These are phyloP conservation scores for Pogona vitticeps DNA, from an alignment of 2,113 vertebrate species.

Conservation along the genomic window DNA sequence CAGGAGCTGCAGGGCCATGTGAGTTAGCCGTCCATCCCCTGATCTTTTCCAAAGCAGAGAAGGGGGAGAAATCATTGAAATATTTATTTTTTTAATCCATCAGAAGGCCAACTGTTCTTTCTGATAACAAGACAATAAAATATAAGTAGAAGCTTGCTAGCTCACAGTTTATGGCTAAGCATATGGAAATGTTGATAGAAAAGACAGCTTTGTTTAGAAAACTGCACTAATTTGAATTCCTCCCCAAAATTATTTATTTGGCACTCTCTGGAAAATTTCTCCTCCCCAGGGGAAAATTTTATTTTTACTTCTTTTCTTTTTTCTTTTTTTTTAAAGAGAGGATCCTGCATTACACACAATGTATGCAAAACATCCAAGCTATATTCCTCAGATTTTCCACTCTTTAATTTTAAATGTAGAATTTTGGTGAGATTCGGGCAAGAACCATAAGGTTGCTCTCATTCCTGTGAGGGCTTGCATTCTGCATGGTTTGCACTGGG, in stretches of 20 bases:
- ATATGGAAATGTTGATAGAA: constrained; percentile 48
- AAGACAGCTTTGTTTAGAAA: constrained; percentile 46
- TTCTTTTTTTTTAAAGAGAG: neutral
- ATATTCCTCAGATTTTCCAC: too few relatives aligned
- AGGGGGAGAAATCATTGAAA: constrained; percentile 11
- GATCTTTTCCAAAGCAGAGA: constrained; percentile 36
- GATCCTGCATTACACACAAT: neutral
- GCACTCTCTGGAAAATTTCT: neutral
- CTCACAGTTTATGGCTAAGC: constrained; percentile 42
- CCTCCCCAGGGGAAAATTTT: neutral
- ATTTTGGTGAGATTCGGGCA: too few relatives aligned
- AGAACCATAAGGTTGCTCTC: too few relatives aligned
- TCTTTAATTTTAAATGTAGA: too few relatives aligned
- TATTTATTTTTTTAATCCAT: constrained; percentile 32
- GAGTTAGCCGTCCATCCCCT: too few relatives aligned
- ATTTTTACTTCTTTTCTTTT: neutral
- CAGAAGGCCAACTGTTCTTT: constrained; percentile 50
- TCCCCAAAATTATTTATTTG: constrained; percentile 29
- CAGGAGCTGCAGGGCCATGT: too few relatives aligned
- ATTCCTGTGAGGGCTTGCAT: too few relatives aligned
- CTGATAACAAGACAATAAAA: constrained; percentile 58
- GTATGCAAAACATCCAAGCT: too few relatives aligned
- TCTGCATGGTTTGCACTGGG: too few relatives aligned
- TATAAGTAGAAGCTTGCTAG: constrained; percentile 34
- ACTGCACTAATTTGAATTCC: constrained; percentile 32